Conservation (phyloP, 2,797 vertebrate species). For the Peromyscus eremicus region DNA sequence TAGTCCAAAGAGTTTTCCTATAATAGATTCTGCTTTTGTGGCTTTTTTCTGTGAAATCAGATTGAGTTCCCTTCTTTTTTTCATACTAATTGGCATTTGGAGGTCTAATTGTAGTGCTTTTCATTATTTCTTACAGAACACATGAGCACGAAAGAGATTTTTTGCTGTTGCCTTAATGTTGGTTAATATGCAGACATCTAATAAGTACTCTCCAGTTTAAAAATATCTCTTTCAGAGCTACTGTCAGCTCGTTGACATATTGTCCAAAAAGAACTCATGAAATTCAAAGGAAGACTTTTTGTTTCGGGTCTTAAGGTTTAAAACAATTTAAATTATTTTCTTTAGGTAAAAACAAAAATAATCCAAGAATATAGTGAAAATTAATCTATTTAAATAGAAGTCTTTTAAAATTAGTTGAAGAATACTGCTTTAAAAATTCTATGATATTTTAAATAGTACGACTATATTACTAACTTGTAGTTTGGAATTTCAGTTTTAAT, state of each 20-base stretch:
- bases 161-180: neutral
- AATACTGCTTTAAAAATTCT: neutral
- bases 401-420: neutral
- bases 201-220: conserved; percentile 50
- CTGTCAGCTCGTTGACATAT: conserved; percentile 3
- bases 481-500: neutral
- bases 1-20: conserved; percentile 79
- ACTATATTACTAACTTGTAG: neutral
- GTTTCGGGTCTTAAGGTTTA: neutral
- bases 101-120: conserved; percentile 63
- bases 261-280: neutral
- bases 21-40: conserved; percentile 80
- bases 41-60: conserved; percentile 71
- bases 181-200: conserved; percentile 46
- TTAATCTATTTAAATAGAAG: neutral
- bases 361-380: neutral
- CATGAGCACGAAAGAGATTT: neutral
- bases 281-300: neutral
- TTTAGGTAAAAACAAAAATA: neutral
- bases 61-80: conserved; percentile 45
- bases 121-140: conserved; percentile 52
- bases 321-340: neutral
- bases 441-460: neutral
- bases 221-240: conserved; percentile 52
- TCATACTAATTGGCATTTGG: conserved; percentile 48